A percentile compares a stretch with the other conserved stretches of the same genome.
Conservation (phyloP, 2,797 vertebrate species). For the Ctenopoma multispine region DNA sequence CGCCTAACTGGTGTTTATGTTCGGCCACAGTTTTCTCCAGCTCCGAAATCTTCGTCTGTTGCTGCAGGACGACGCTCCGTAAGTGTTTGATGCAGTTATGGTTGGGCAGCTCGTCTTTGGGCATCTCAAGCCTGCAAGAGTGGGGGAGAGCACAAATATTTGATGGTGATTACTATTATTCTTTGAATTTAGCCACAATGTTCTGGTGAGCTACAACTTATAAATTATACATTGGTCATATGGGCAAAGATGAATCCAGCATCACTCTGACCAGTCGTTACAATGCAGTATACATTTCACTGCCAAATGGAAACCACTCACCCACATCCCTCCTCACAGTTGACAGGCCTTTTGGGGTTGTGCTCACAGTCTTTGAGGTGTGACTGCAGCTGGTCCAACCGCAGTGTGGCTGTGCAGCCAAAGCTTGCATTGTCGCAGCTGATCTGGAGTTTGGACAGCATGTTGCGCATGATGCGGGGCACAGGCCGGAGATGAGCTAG, state of each 20-base stretch:
- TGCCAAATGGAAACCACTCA: constrained; percentile 77
- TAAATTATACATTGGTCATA: too few relatives aligned
- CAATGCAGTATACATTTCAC: neutral
- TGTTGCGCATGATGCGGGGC: constrained; percentile 99
- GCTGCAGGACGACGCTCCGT: constrained; percentile 93
- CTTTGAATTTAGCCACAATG: neutral
- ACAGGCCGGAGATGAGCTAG: constrained; percentile 97
- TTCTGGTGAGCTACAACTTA: neutral
- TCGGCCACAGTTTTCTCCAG: constrained; percentile 94
- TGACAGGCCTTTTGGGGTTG: constrained; percentile 97
- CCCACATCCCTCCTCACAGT: constrained; percentile 97
- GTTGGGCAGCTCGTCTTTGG: constrained; percentile 95
- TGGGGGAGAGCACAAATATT: neutral
- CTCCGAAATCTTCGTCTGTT: constrained; percentile 94
- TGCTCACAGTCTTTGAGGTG: constrained; percentile 98
- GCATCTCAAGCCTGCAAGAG: constrained; percentile 92
- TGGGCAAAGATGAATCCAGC: neutral
- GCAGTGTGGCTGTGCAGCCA: constrained; percentile 93
- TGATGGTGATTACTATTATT: neutral
- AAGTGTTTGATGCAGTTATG: constrained; percentile 98
- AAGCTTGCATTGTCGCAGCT: constrained; percentile 96
- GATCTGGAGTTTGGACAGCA: constrained; percentile 98
- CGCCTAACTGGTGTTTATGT: constrained; percentile 95
- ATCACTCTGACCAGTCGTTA: neutral
- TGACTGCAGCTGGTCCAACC: constrained; percentile 96